These are phyloP conservation scores for Drosophila nr. perissopoda DNA, from an alignment of 2,888 invertebrate genomes.

Conservation along the genomic window DNA sequence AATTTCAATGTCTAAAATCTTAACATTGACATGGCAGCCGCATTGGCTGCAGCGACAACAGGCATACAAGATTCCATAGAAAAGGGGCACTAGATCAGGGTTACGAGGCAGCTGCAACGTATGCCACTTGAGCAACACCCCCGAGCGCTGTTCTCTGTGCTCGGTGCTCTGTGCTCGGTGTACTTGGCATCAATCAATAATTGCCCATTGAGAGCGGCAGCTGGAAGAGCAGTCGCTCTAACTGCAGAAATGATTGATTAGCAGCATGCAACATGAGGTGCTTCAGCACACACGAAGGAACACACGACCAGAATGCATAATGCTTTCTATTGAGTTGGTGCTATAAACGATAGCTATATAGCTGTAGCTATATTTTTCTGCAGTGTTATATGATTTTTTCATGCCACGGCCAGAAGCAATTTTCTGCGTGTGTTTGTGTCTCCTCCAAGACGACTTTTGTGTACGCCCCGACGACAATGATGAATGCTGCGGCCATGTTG, in stretches of 20 bases:
- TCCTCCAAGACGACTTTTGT: slow-evolving; percentile 8
- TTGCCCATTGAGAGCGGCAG: slow-evolving; percentile 80
- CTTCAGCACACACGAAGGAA: slow-evolving; percentile 55
- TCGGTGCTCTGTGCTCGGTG: slow-evolving; percentile 58
- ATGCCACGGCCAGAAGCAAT: slow-evolving; percentile 61
- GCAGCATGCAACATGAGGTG: slow-evolving; percentile 79
- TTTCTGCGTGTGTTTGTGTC: not conserved
- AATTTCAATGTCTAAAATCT: slow-evolving; percentile 81
- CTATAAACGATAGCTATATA: slow-evolving; percentile 18
- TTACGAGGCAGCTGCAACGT: slow-evolving; percentile 45
- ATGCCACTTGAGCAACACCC: slow-evolving; percentile 58
- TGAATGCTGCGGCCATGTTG: slow-evolving; percentile 26
- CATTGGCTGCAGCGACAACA: slow-evolving; percentile 43
- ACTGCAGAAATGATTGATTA: slow-evolving; percentile 76
- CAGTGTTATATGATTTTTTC: slow-evolving; percentile 43
- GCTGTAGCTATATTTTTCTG: slow-evolving; percentile 23
- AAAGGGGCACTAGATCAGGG: slow-evolving; percentile 80
- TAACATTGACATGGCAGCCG: slow-evolving; percentile 74
- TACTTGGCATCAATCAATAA: slow-evolving; percentile 82
- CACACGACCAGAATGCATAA: slow-evolving; percentile 73
- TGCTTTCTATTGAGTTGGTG: slow-evolving; percentile 55
- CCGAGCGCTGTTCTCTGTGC: slow-evolving; percentile 60
- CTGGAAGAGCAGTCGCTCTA: slow-evolving; percentile 65
- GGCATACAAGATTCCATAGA: slow-evolving; percentile 27
- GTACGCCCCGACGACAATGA: slow-evolving; percentile 26